Conservation (phyloP, 2,888 invertebrate species). For the Melikaiella ostensackeni region DNA sequence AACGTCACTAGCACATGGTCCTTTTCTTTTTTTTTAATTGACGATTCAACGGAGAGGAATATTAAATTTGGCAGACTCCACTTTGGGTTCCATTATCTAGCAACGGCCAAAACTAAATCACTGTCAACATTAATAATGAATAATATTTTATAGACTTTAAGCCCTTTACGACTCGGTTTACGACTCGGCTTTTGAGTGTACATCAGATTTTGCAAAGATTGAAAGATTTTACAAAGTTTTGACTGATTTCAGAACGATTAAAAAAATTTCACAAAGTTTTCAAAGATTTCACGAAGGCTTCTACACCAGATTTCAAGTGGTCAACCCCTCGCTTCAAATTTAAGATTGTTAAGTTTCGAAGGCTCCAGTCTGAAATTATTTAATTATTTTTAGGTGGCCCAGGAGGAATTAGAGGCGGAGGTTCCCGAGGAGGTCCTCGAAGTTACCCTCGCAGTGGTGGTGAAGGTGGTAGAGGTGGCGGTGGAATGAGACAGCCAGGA, state of each 20-base stretch:
- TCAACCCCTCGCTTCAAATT: too few species aligned
- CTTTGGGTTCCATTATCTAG: slow-evolving; percentile 24
- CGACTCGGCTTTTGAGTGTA: too few species aligned
- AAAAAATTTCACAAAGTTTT: too few species aligned
- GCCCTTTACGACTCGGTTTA: too few species aligned
- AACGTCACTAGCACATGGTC: slow-evolving; percentile 16
- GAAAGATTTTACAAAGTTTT: too few species aligned
- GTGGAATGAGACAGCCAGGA: slow-evolving; percentile 71
- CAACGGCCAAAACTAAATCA: slow-evolving; percentile 32
- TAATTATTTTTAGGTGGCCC: slow-evolving; percentile 65
- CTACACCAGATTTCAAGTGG: too few species aligned
- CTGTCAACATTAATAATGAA: background rate
- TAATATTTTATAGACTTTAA: background rate
- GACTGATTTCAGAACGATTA: too few species aligned
- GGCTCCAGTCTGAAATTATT: too few species aligned
- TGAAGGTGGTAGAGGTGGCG: slow-evolving; percentile 68
- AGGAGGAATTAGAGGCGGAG: slow-evolving; percentile 71
- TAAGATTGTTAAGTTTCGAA: too few species aligned
- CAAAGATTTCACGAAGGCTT: too few species aligned
- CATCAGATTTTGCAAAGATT: too few species aligned
- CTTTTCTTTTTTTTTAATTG: background rate
- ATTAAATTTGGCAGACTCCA: slow-evolving; percentile 22
- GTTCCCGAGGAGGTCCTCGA: slow-evolving; percentile 68
- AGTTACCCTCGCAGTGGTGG: slow-evolving; percentile 67
- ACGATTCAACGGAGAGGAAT: slow-evolving; percentile 24